Evolutionary conservation across 2,888 invertebrate species (phyloP).

Genomic region (Petrophora chlorosata): DNA sequence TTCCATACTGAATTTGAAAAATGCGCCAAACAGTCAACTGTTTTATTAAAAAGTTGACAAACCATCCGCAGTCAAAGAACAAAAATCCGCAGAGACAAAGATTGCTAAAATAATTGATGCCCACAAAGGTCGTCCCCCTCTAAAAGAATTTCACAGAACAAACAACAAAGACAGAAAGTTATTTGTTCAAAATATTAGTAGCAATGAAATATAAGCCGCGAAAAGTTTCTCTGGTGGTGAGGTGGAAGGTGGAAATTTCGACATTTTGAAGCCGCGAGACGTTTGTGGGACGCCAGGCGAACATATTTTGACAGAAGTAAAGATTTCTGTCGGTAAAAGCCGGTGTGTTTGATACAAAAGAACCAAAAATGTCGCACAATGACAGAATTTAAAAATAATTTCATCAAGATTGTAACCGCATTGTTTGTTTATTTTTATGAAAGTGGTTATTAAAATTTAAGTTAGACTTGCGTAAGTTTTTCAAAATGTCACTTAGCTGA

Average conservation of each 20-base stretch:
- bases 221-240: conserved; percentile 61
- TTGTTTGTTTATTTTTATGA: no score
- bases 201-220: conserved; percentile 69
- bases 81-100: conserved; percentile 37
- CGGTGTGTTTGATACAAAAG: conserved; percentile 16
- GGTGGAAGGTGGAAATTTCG: conserved; percentile 54
- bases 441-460: no score
- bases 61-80: conserved; percentile 44
- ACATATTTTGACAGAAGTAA: conserved; percentile 64
- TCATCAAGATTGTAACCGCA: no score
- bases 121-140: conserved; percentile 42
- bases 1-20: no score
- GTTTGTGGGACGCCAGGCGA: conserved; percentile 72
- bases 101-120: conserved; percentile 62
- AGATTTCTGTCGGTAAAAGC: conserved; percentile 31
- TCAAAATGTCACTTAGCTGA: no score
- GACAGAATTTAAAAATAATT: no score
- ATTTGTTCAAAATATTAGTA: conserved; percentile 44
- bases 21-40: background rate
- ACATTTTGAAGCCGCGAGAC: conserved; percentile 61
- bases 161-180: conserved; percentile 63
- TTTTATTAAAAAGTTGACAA: conserved; percentile 45
- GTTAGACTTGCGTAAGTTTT: no score
- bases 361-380: no score
- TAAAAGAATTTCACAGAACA: conserved; percentile 62